A percentile compares a stretch with the other conserved stretches of the same genome.
Conservation (phyloP, 2,888 invertebrate species). For the Cephus sareptanus region DNA sequence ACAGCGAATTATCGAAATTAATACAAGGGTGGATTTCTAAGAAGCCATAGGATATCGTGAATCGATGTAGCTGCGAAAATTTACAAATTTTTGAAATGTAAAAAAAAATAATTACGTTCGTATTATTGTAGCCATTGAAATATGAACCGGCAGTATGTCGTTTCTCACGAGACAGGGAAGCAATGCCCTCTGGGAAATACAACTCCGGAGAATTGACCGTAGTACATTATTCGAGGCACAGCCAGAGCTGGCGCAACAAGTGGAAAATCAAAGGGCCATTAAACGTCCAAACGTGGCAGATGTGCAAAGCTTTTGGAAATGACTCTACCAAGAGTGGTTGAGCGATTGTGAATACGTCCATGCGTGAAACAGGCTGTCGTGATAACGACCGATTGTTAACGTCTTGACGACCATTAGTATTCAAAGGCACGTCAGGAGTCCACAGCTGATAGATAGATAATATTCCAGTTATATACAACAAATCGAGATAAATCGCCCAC, state of each 20-base stretch:
- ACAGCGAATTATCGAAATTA: too few species aligned
- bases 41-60: too few species aligned
- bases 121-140: background rate
- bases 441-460: background rate
- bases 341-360: background rate
- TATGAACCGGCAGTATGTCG: background rate
- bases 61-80: background rate
- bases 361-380: background rate
- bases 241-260: conserved; percentile 13
- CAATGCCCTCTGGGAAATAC: background rate
- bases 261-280: conserved; percentile 3
- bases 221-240: background rate
- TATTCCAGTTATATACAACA: background rate
- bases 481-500: background rate
- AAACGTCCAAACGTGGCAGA: background rate
- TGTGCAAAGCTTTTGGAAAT: background rate
- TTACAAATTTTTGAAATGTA: background rate
- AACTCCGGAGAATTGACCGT: background rate
- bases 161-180: background rate
- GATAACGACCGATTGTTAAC: conserved; percentile 3
- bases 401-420: conserved; percentile 3
- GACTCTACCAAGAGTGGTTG: background rate
- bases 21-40: too few species aligned
- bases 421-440: background rate
- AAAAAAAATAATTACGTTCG: background rate